Base-by-base conservation (phyloP, 2,888 invertebrate species). In the Fissipunctia ypsillon region DNA sequence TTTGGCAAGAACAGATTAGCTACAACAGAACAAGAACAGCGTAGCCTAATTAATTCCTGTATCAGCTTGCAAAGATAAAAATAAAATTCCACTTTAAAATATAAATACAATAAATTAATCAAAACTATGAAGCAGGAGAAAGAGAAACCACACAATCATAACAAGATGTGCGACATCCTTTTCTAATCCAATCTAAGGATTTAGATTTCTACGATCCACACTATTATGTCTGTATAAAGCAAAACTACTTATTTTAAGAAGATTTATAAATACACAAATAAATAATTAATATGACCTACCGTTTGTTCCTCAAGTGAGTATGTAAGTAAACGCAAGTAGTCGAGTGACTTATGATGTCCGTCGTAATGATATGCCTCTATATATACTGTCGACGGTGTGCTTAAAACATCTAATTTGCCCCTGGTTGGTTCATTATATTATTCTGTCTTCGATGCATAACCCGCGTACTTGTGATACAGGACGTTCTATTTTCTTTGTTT, bases 401-500 rank as follows among this genome's bases (percentile, higher is more conserved):
- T 89, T 88, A 80, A 89, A 93, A 90, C 92, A 90, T 94, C 93
- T 95, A 94, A 95, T 94, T 94, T 94, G 91, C 89, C 91, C 91
- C 90, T 91, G 88, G 87, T 88, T 85, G 77, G 88, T 90, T 91
- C 89, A 92, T 93, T 92, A 93, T 91, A 90, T 90, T 88, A 89
- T 90, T n/a, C 88, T 89, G 88, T 90, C 89, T 89, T 88, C 84
- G 88, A 90, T 90, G 92, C 88, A 90, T 91, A 91, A 93, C 92
- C 90, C 89, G 88, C 69, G 81, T 84, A 83, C 64, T 77, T 79
- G 50, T 56, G 45, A 54, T 84, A 86, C 84, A 89, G 87, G 84
- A n/a, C 67, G 88, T 72, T 87, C 35, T 31, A 35, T 79, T 67
- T 63, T 57, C 45, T 48, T 69, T 68, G 60, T 57, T 66, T 52